A percentile compares a stretch with the other conserved stretches of the same genome.
phyloP scores from a whole-genome alignment of 2,113 vertebrate genomes.

The Heptranchias perlo region DNA sequence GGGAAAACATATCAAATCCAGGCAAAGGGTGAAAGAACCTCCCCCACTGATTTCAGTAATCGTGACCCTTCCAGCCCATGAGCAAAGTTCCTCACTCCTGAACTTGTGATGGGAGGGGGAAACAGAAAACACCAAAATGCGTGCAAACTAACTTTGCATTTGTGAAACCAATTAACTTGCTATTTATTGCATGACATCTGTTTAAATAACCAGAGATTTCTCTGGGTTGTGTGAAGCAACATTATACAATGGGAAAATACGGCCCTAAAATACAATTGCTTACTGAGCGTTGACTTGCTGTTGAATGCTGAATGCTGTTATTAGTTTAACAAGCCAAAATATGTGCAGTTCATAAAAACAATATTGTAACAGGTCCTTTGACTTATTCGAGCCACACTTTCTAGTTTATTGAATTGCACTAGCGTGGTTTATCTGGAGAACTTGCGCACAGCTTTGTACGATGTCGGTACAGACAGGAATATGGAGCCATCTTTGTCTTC shows the following conservation, averaged over 20 bases:
- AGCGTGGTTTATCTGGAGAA: constrained; percentile 55
- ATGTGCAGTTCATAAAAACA: background rate
- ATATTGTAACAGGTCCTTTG: background rate
- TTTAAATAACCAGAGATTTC: background rate
- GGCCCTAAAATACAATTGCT: background rate
- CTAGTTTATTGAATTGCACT: background rate
- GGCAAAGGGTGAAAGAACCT: no score
- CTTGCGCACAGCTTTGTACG: constrained; percentile 48
- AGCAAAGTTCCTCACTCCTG: background rate
- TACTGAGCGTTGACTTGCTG: background rate
- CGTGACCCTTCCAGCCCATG: background rate
- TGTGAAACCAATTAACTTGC: background rate
- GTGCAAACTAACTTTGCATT: background rate
- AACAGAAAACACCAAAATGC: background rate
- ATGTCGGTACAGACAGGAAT: constrained; percentile 45
- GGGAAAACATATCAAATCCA: background rate
- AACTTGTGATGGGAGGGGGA: no score
- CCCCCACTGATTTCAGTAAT: background rate
- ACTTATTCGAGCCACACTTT: background rate
- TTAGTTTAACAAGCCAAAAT: background rate
- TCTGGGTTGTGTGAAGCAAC: background rate
- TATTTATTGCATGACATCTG: background rate
- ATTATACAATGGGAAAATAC: background rate
- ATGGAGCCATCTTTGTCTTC: constrained; percentile 46
- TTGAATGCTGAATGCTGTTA: background rate